phyloP scores from a whole-genome alignment of 1,140 invertebrate genomes.

The Diprion similis region DNA sequence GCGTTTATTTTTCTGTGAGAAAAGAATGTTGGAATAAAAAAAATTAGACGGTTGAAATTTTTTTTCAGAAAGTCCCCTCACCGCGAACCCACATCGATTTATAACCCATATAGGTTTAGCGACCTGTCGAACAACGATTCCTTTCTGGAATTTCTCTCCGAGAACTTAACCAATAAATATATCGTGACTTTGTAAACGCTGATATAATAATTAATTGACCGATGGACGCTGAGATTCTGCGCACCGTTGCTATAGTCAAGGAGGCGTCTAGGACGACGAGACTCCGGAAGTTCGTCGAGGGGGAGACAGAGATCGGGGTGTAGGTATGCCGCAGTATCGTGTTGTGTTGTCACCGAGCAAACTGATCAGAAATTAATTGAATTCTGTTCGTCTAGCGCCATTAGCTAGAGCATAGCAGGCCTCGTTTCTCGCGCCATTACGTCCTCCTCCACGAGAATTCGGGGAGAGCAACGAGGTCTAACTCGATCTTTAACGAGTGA shows the following conservation, averaged over 20 bases:
- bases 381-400: conserved; percentile 4
- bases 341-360: background rate
- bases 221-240: background rate
- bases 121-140: too few species aligned
- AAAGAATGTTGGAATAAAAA: too few species aligned
- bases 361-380: conserved; percentile 4
- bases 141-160: too few species aligned
- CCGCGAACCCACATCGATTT: too few species aligned
- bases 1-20: too few species aligned
- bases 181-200: background rate
- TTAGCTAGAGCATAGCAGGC: background rate
- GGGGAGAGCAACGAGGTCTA: too few species aligned
- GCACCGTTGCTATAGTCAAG: background rate
- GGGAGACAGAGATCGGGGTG: background rate
- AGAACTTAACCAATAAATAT: background rate
- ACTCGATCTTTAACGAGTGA: too few species aligned
- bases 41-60: too few species aligned
- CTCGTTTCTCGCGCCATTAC: background rate
- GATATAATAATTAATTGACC: background rate
- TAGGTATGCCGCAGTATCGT: background rate
- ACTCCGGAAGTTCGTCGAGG: background rate
- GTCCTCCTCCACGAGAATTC: background rate
- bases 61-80: too few species aligned
- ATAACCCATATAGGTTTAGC: too few species aligned
- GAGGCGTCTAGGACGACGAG: background rate